These are phyloP conservation scores for Sus cebifrons DNA, from an alignment of 2,797 vertebrate species.

Conservation along the genomic window DNA sequence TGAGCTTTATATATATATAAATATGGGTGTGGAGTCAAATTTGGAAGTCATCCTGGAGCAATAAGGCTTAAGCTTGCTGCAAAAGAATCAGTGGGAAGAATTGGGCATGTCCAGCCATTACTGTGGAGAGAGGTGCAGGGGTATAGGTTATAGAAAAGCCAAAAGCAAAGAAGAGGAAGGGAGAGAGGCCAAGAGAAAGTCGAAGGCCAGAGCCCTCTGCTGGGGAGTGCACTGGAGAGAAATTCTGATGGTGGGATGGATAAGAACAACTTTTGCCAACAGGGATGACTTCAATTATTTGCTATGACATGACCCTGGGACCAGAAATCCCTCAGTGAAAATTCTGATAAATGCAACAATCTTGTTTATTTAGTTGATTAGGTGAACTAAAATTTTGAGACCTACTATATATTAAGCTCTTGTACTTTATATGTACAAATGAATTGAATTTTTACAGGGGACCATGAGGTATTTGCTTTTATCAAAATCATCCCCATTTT, in stretches of 20 bases:
- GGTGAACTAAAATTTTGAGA: background rate
- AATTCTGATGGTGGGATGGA: background rate
- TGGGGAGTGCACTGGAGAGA: background rate
- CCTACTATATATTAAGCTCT: background rate
- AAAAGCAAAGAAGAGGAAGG: background rate
- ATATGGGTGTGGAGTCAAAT: background rate
- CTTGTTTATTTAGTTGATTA: background rate
- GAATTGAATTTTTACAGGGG: background rate
- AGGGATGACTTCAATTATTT: background rate
- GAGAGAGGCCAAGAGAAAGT: background rate
- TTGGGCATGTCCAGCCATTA: background rate
- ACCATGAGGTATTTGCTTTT: background rate
- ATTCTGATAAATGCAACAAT: background rate
- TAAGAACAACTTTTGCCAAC: background rate
- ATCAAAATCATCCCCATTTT: background rate
- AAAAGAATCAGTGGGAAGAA: background rate
- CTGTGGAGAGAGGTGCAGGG: background rate
- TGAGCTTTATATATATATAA: background rate
- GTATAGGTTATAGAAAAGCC: background rate
- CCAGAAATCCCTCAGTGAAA: background rate
- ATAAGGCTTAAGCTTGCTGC: background rate
- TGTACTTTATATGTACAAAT: background rate
- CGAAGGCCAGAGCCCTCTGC: background rate
- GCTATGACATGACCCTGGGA: background rate
- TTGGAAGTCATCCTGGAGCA: background rate